Base-by-base conservation (phyloP, 1,140 invertebrate genomes). In the Leptinotarsa lineolata region DNA sequence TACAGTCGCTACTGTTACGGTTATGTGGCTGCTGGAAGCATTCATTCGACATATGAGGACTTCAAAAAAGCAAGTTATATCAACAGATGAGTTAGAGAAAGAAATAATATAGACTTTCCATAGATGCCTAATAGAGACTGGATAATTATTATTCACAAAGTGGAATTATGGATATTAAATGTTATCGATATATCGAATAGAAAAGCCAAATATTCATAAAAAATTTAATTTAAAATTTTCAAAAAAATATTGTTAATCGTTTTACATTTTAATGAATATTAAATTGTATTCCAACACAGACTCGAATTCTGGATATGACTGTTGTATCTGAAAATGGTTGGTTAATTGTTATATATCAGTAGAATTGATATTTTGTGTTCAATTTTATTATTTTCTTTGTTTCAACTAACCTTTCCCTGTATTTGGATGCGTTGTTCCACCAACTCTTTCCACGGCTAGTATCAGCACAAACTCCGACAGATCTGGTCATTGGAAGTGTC, bases 1-100 rank as follows among this genome's bases (percentile, higher is more conserved):
- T 44, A 75, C 74, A 15, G 15, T 74, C 0, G 2, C 74, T 46
- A 70, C 66, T 46, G 63, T 76, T 12, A 68, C 73, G 13, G 24
- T 48, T 15, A 59, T n/a, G 15, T 78, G 77, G 77, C 59, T 72
- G 1, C 59, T 73, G 22, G 77, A 78, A 70, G 74, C 74, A 21
- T 39, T 76, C 13, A 24, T 78, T 15, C 59, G 39, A 30, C n/a
- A 18, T 18, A 16, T 69, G 20, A 68, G 45, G 30, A 60, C 13
- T 39, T 18, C 22, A 2, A 66, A 66, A 20, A 30, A 18, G 8
- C 15, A 13, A 21, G 22, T 20, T n/a, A 63, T 18, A 13, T 21
- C 13, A 15, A 16, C 20, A 20, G n/a, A 63, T 13, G 20, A 63
- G 60, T 6, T n/a, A 20, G 54, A 16, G 16, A 20, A n/a, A 20